Evolutionary conservation across 2,888 invertebrate species (phyloP).

Genomic region (Plusia festucae): DNA sequence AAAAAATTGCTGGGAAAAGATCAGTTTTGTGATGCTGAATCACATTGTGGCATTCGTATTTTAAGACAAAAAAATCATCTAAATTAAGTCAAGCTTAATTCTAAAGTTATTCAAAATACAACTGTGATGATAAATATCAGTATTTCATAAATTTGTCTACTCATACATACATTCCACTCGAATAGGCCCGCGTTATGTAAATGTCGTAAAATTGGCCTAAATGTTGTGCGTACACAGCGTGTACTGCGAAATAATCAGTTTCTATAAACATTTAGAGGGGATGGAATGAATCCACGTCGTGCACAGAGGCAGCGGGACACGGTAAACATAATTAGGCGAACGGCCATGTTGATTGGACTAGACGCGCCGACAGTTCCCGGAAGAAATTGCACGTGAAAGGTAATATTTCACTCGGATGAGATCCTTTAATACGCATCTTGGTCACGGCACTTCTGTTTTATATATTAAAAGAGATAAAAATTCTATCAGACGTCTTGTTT

Average conservation of each 20-base stretch:
- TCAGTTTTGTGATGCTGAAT: conserved; percentile 74
- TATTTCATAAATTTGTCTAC: conserved; percentile 42
- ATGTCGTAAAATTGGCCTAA: conserved; percentile 43
- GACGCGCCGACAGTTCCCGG: conserved; percentile 71
- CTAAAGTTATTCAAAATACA: conserved; percentile 22
- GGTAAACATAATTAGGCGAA: conserved; percentile 82
- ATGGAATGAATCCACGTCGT: conserved; percentile 67
- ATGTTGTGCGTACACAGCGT: conserved; percentile 49
- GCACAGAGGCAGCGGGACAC: conserved; percentile 67
- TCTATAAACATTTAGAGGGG: conserved; percentile 68
- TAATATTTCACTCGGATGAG: conserved; percentile 74
- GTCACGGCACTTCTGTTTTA: conserved; percentile 64
- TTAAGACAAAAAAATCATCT: conserved; percentile 27
- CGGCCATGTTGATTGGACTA: conserved; percentile 78
- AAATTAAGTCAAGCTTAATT: conserved; percentile 41
- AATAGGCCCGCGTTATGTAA: conserved; percentile 51
- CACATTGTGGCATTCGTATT: conserved; percentile 57
- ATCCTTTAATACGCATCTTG: conserved; percentile 70
- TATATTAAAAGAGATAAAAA: conserved; percentile 58
- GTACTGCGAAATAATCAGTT: conserved; percentile 64
- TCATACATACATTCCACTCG: conserved; percentile 46
- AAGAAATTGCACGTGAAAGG: conserved; percentile 77
- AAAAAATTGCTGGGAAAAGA: conserved; percentile 74
- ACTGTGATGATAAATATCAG: conserved; percentile 39
- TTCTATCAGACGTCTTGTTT: conserved; percentile 29